These are phyloP conservation scores for Minunthozetes semirufus DNA, from an alignment of 2,888 invertebrate genomes.

Conservation along the genomic window DNA sequence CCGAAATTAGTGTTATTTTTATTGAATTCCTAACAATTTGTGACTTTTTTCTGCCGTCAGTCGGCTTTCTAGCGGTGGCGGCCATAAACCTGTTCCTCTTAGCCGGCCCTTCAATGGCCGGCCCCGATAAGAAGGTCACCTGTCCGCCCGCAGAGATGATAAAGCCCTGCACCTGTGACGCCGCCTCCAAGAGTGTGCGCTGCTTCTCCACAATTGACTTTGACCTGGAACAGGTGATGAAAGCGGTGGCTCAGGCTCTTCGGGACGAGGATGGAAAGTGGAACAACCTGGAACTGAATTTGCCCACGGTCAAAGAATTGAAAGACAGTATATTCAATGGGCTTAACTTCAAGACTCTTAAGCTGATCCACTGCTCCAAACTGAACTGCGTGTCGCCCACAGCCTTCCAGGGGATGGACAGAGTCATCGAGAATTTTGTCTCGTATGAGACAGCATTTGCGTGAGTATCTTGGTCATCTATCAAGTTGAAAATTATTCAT, in stretches of 20 bases:
- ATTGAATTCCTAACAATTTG: no score
- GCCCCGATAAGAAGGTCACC: no score
- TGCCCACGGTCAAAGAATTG: background rate
- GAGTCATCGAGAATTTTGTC: background rate
- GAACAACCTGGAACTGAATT: background rate
- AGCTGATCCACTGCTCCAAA: background rate
- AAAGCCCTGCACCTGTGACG: background rate
- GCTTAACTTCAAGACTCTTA: background rate
- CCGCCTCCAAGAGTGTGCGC: background rate
- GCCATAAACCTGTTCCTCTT: no score
- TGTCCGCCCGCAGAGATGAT: background rate
- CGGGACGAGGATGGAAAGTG: background rate
- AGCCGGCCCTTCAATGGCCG: no score
- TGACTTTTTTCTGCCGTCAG: no score
- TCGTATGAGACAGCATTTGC: background rate
- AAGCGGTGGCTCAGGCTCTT: background rate
- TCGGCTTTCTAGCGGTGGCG: no score
- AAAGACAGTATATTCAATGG: background rate
- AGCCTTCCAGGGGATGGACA: background rate
- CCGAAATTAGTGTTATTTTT: no score
- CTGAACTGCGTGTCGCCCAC: background rate
- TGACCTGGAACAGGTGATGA: background rate
- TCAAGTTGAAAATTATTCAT: no score
- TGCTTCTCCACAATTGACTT: background rate
- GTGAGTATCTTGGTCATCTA: background rate